Evolutionary conservation across 2,888 invertebrate species (phyloP), one percentile per base, ranked within the genome.

Genomic region (Heliconius ethilla): DNA sequence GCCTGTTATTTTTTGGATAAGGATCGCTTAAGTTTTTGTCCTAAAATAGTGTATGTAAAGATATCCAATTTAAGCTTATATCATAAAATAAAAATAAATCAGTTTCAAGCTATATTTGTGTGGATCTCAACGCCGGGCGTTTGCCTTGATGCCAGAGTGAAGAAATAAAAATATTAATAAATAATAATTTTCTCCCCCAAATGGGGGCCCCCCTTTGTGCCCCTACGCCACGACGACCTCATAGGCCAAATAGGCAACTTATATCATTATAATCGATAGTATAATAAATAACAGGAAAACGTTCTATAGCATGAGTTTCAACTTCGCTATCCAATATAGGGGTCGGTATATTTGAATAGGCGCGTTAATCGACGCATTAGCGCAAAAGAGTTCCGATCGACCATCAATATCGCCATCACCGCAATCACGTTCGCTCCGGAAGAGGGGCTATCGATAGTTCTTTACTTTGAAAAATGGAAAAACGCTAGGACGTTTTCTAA

Each of bases 341-440:
- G 70, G 65, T 33, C 27, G 33, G 75, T 37, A 27, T 75, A 27
- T 78, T 59, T 72, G 79, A 78, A 79, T 76, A 75, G 79, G 63
- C 65, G 76, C 63, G 72, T 75, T 79, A 81, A 79, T 81, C 79
- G 81, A 80, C 82, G 83, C 88, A 89, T 90, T 91, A 89, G 83
- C 83, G 81, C 82, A 86, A 86, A 86, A 82, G 85, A 82, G 84
- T 78, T 81, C 80, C 65, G 85, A 89, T 87, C 84, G 85, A 83
- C 86, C 89, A 89, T 90, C 89, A 91, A 89, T 90, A 88, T 86
- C 84, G 81, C 83, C 84, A 84, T 69, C 69, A 84, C 85, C 85
- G 90, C 91, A 90, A 91, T 92, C 89, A 88, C 89, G 86, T 91
- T 90, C 89, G 85, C 81, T 83, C 83, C 83, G 86, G 84, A 86